phyloP scores from a whole-genome alignment of 35 echinoderm and acorn worm genomes.

The Ophioderma brevispina region DNA sequence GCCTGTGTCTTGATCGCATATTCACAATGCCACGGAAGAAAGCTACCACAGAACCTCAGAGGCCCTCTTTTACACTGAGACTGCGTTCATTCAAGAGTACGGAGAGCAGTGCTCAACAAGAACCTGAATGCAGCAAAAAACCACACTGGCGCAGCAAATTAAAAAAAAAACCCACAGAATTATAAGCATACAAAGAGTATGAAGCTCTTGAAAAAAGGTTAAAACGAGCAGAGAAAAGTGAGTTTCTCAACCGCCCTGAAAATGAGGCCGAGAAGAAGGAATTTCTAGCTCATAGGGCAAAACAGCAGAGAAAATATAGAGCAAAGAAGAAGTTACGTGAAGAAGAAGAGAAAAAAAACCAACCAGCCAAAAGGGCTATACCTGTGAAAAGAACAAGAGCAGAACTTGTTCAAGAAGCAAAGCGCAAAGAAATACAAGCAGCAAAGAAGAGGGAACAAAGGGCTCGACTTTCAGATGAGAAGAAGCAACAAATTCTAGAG shows the following conservation, averaged over 20 bases:
- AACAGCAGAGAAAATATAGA: background rate
- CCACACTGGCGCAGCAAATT: too few relatives aligned
- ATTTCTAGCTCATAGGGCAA: background rate
- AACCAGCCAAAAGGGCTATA: background rate
- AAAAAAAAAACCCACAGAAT: too few relatives aligned
- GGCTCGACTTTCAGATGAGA: conserved; percentile 8
- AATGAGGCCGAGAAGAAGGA: conserved; percentile 3
- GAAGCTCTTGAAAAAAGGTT: background rate
- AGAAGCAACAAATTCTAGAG: conserved; percentile 23
- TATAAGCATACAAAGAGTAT: too few relatives aligned
- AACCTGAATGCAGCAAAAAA: too few relatives aligned
- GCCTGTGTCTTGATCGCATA: too few relatives aligned
- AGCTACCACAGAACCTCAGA: too few relatives aligned
- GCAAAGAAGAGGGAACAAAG: conserved; percentile 34
- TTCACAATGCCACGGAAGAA: too few relatives aligned
- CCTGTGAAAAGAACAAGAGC: background rate
- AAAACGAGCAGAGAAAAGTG: background rate
- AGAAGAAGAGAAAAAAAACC: background rate
- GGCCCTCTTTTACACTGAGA: too few relatives aligned
- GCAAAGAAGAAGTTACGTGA: background rate
- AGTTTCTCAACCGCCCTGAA: background rate
- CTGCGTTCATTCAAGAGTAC: too few relatives aligned
- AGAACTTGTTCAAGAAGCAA: background rate
- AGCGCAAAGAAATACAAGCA: conserved; percentile 26
- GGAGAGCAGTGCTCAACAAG: too few relatives aligned